These are phyloP conservation scores for Plagodis dolabraria DNA, from an alignment of 2,888 invertebrate species.

Conservation along the genomic window DNA sequence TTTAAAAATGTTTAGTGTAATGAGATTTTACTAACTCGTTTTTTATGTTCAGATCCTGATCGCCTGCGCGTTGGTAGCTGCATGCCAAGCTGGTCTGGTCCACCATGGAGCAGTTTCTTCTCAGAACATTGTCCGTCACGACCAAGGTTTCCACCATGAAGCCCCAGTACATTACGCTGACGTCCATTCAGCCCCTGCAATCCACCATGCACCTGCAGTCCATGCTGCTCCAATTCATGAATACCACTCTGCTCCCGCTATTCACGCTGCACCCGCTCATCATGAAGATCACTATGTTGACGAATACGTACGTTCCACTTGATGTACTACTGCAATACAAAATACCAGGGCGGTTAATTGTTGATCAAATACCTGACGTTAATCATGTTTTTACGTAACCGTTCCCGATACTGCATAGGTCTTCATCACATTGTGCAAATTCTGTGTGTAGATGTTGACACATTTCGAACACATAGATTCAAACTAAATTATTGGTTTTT, in stretches of 20 bases:
- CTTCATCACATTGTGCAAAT: too few species aligned
- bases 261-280: slow-evolving; percentile 43
- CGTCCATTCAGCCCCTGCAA: slow-evolving; percentile 46
- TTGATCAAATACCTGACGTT: too few species aligned
- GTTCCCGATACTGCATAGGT: too few species aligned
- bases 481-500: not conserved
- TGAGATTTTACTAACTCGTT: not conserved
- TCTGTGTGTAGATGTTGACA: too few species aligned
- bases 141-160: slow-evolving; percentile 67
- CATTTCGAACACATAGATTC: too few species aligned
- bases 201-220: slow-evolving; percentile 39
- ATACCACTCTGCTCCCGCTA: slow-evolving; percentile 44
- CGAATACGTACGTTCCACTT: slow-evolving; percentile 63
- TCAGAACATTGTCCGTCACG: slow-evolving; percentile 77
- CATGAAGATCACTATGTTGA: slow-evolving; percentile 75
- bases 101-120: slow-evolving; percentile 78
- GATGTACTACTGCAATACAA: not conserved
- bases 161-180: slow-evolving; percentile 62
- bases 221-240: slow-evolving; percentile 29
- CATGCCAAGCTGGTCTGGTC: slow-evolving; percentile 69
- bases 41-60: slow-evolving; percentile 59
- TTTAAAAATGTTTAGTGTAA: slow-evolving; percentile 2
- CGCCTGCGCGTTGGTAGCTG: slow-evolving; percentile 66
- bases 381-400: too few species aligned
- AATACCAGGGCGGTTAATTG: not conserved